A percentile compares a stretch with the other conserved stretches of the same genome.
phyloP scores from a whole-genome alignment of 2,797 vertebrate genomes.

The Neopelma chrysocephalum region DNA sequence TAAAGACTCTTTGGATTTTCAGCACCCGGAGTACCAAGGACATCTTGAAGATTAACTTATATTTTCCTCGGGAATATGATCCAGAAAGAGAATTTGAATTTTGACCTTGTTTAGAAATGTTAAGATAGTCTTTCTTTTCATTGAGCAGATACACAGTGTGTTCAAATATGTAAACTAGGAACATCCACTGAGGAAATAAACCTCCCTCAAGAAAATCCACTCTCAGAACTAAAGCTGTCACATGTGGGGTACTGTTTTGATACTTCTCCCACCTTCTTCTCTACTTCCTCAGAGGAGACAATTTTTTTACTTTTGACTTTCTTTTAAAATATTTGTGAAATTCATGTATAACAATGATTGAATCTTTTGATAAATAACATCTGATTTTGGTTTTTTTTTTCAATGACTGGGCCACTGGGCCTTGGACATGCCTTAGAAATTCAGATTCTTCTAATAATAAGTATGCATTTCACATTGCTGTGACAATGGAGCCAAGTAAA shows the following conservation, averaged over 20 bases:
- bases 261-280: background rate
- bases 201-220: background rate
- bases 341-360: background rate
- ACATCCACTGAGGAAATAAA: background rate
- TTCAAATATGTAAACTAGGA: background rate
- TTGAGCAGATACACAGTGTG: background rate
- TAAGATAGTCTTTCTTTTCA: background rate
- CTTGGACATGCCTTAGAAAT: background rate
- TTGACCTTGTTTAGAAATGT: background rate
- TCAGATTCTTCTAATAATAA: background rate
- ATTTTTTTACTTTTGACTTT: background rate
- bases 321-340: background rate
- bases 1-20: background rate
- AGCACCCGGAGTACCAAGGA: background rate
- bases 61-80: background rate
- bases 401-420: background rate
- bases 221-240: background rate
- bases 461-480: background rate
- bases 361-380: background rate
- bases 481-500: background rate
- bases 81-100: background rate
- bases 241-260: background rate
- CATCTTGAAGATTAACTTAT: background rate
- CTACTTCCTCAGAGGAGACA: background rate
- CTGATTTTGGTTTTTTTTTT: background rate